Evolutionary conservation across 2,797 vertebrate species (phyloP), one percentile per base, ranked within the genome.

Genomic region (Spondyliosoma cantharus): DNA sequence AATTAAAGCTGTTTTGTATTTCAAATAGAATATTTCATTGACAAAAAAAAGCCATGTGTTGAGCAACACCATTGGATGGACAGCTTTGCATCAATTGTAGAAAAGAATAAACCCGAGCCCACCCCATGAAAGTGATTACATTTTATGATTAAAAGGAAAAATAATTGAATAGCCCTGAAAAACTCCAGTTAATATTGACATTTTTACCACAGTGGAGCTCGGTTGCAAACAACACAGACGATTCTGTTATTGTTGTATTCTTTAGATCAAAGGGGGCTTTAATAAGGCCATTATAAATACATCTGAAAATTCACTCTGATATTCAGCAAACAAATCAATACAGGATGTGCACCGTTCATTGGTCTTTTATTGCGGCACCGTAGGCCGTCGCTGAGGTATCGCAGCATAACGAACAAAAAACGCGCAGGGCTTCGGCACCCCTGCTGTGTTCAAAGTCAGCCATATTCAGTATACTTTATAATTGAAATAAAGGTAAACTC

Each of bases 291-390:
- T 95, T 95, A 95, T 95, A 95, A 95, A 96, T 95, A 95, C 93
- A 95, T 95, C 94, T 94, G 93, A 95, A 94, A 93, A 94, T 91
- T 89, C 90, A 91, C 94, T 95, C 87, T 92, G 89, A 90, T 94
- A 95, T 96, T 95, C 95, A 89, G 91, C 92, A 95, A 95, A 95
- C 94, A 95, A 94, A 95, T 95, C 95, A 94, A 95, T 95, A 94
- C 93, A 94, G 95, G 94, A 95, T 94, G 93, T 93, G 71, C 87
- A 81, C 78, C 86, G 73, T 93, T 94, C 95, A 94, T 87, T 86
- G 89, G 90, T 92, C 92, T 93, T 94, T 95, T 94, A 93, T 93
- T 92, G 86, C 73, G 50, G 91, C 89, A 72, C 92, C 81, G 87
- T 90, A 85, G 90, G 91, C 91, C 74, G 69, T 86, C 81, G 69